These are phyloP conservation scores for Malurus leucopterus DNA, from an alignment of 2,797 vertebrate species.

Conservation along the genomic window DNA sequence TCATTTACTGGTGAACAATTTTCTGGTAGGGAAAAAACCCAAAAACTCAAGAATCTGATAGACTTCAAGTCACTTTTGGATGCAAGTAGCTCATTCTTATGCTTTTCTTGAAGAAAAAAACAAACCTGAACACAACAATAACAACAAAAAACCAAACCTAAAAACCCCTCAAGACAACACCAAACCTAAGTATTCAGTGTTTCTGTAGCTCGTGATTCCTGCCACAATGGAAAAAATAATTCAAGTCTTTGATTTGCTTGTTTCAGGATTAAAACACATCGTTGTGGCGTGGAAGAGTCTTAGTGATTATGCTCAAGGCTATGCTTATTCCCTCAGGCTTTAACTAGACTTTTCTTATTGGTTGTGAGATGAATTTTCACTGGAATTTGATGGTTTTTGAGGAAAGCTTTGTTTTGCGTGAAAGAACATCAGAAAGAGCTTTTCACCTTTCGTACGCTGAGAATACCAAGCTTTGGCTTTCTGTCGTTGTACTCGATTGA, in stretches of 20 bases:
- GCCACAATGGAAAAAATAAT: not conserved
- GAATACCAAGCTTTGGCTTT: not conserved
- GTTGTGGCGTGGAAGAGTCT: not conserved
- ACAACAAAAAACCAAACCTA: not conserved
- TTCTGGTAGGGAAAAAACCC: not conserved
- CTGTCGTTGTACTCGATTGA: fast-evolving
- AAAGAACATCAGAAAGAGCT: not conserved
- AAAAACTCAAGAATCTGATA: not conserved
- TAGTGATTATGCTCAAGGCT: not conserved
- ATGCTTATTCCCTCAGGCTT: not conserved
- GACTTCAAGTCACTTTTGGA: not conserved
- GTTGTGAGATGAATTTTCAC: not conserved
- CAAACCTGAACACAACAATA: not conserved
- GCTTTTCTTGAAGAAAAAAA: not conserved
- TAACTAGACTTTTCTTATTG: not conserved
- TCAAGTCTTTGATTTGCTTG: not conserved
- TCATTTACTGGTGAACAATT: not conserved
- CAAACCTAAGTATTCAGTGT: too few species aligned
- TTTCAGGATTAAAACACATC: not conserved
- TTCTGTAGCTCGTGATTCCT: not conserved
- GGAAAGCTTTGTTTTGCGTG: not conserved
- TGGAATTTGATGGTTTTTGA: not conserved
- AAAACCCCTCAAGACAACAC: not conserved
- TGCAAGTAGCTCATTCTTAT: not conserved
- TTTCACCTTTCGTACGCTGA: not conserved